Conservation (phyloP, 2,113 vertebrate species). For the Tylochromis polylepis region DNA sequence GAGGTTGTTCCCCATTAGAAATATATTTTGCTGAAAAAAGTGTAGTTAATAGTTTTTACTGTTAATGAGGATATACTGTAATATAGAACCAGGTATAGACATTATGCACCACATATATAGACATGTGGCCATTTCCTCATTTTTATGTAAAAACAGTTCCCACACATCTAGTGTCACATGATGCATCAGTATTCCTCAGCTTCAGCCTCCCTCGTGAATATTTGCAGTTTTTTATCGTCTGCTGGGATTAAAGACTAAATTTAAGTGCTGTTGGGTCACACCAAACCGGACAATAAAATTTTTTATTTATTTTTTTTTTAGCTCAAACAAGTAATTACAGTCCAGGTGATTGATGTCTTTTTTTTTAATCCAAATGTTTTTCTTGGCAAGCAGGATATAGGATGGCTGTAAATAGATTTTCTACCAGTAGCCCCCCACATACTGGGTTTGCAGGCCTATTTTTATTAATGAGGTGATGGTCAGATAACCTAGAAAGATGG, state of each 20-base stretch:
- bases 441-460: not conserved
- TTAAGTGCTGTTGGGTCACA: not conserved
- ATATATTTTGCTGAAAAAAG: not conserved
- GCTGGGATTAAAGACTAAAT: not conserved
- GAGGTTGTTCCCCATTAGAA: not conserved
- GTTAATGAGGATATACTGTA: not conserved
- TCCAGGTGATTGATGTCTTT: too few relatives aligned
- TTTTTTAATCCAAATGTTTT: too few relatives aligned
- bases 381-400: accelerated
- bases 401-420: not conserved
- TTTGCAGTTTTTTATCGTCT: accelerated
- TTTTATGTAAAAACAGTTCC: not conserved
- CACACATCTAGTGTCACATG: not conserved
- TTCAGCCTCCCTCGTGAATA: not conserved
- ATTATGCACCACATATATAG: not conserved
- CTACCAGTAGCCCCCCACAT: accelerated
- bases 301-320: not conserved
- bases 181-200: accelerated
- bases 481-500: not conserved
- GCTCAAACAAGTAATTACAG: not conserved
- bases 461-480: not conserved
- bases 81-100: not conserved
- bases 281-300: not conserved
- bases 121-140: not conserved
- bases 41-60: not conserved